Conservation (phyloP, 2,113 vertebrate genomes). For the Pao palembangensis region DNA sequence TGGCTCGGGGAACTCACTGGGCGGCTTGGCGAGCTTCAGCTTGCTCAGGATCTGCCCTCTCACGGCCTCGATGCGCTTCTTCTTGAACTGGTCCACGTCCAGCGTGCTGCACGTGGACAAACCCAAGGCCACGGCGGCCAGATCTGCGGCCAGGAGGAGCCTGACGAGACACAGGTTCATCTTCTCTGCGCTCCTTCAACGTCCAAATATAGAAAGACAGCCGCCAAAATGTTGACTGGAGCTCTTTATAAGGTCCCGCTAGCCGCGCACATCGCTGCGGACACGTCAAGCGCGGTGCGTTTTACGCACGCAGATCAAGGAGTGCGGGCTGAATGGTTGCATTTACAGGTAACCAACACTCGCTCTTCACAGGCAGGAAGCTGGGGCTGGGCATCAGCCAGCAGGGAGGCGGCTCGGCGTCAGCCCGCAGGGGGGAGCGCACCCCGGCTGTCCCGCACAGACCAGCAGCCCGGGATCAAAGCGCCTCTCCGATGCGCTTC, state of each 20-base stretch:
- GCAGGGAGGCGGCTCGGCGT: too few species aligned
- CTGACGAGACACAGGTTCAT: slow-evolving; percentile 89
- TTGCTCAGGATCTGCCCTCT: slow-evolving; percentile 96
- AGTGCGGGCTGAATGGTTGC: neutral
- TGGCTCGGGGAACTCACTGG: slow-evolving; percentile 82
- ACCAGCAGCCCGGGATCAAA: neutral
- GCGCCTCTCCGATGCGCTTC: neutral
- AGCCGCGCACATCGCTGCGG: slow-evolving; percentile 4
- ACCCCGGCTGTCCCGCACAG: slow-evolving; percentile 36
- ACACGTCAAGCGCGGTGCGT: slow-evolving; percentile 24
- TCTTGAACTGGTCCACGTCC: slow-evolving; percentile 95
- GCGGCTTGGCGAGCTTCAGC: slow-evolving; percentile 89
- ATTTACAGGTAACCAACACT: too few species aligned
- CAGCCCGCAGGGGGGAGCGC: slow-evolving; percentile 48
- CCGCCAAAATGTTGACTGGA: slow-evolving; percentile 5
- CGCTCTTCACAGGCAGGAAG: slow-evolving; percentile 16
- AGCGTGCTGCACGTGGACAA: slow-evolving; percentile 95
- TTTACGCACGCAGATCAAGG: slow-evolving; percentile 11
- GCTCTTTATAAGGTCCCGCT: neutral
- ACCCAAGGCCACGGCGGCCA: slow-evolving; percentile 84
- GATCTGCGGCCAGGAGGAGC: slow-evolving; percentile 84
- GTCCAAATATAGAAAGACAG: neutral
- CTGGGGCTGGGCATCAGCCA: neutral
- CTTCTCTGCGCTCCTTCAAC: slow-evolving; percentile 56
- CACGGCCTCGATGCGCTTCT: slow-evolving; percentile 95